Percentiles rank a stretch among this genome's conserved stretches.
These are phyloP conservation scores for Masnerella sp. DNA, from an alignment of 2,888 invertebrate species.

Conservation along the genomic window DNA sequence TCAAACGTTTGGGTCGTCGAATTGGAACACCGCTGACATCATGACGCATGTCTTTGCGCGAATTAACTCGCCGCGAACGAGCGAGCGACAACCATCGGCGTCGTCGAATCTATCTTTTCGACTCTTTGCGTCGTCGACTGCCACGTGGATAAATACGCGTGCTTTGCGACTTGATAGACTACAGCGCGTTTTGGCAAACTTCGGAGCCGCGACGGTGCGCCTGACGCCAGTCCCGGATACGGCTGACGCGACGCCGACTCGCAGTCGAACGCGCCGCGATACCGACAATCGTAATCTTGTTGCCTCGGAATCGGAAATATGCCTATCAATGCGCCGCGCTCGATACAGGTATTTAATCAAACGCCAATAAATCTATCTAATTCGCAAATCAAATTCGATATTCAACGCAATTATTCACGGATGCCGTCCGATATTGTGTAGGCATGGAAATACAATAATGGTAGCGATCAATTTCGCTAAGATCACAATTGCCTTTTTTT, in stretches of 20 bases:
- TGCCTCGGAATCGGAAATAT: slow-evolving; percentile 29
- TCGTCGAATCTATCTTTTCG: slow-evolving; percentile 57
- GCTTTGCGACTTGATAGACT: slow-evolving; percentile 69
- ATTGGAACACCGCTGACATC: too few species aligned
- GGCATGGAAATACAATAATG: slow-evolving; percentile 18
- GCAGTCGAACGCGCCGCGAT: slow-evolving; percentile 18
- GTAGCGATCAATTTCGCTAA: slow-evolving; percentile 9
- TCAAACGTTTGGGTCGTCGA: too few species aligned
- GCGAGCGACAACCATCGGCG: slow-evolving; percentile 47
- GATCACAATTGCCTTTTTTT: too few species aligned
- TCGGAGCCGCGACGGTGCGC: slow-evolving; percentile 38
- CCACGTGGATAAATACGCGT: slow-evolving; percentile 18
- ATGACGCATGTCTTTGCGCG: too few species aligned
- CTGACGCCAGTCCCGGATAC: slow-evolving; percentile 62
- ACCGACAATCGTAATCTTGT: slow-evolving; percentile 16
- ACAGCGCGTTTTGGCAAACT: slow-evolving; percentile 72
- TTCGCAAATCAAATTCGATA: slow-evolving; percentile 36
- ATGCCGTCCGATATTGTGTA: slow-evolving; percentile 13
- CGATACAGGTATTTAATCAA: slow-evolving; percentile 28
- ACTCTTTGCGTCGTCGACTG: slow-evolving; percentile 3
- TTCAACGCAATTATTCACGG: slow-evolving; percentile 32
- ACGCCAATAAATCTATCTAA: slow-evolving; percentile 36
- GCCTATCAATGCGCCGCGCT: slow-evolving; percentile 13
- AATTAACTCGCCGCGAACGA: too few species aligned
- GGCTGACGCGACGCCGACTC: slow-evolving; percentile 47